Percentiles rank a stretch among this genome's conserved stretches.
phyloP scores from a whole-genome alignment of 53 echinoderm and acorn worm species.

The Crossaster papposus region DNA sequence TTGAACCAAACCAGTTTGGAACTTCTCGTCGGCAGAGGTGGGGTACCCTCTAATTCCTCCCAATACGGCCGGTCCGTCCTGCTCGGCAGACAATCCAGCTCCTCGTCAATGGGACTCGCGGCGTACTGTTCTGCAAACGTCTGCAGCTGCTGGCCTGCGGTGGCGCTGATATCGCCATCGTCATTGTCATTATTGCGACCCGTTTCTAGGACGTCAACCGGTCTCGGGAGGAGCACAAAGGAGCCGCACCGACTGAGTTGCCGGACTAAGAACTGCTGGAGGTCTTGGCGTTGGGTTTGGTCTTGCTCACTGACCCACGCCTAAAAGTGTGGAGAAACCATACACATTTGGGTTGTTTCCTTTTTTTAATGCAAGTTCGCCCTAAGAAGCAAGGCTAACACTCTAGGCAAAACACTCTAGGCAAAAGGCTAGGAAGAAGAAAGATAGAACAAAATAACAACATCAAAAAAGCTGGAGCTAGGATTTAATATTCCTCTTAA shows the following conservation, averaged over 20 bases:
- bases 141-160: constrained; percentile 28
- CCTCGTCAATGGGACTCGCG: not conserved
- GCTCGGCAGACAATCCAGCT: not conserved
- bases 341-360: too few species aligned
- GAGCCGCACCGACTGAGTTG: constrained; percentile 74
- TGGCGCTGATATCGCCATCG: not conserved
- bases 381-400: too few species aligned
- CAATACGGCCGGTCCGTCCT: constrained; percentile 28
- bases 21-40: not conserved
- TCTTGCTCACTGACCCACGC: constrained; percentile 85
- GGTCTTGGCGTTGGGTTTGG: constrained; percentile 71
- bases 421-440: too few species aligned
- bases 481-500: too few species aligned
- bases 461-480: too few species aligned
- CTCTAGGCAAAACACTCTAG: too few species aligned
- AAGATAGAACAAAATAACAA: too few species aligned
- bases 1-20: not conserved
- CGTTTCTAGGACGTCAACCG: constrained; percentile 19
- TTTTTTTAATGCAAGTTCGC: too few species aligned
- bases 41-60: constrained; percentile 6
- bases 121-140: not conserved
- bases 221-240: not conserved
- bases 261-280: constrained; percentile 78
- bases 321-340: constrained; percentile 30
- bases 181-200: not conserved